These are phyloP conservation scores for Gallinago nigripennis DNA, from an alignment of 2,797 vertebrate species.

Conservation along the genomic window DNA sequence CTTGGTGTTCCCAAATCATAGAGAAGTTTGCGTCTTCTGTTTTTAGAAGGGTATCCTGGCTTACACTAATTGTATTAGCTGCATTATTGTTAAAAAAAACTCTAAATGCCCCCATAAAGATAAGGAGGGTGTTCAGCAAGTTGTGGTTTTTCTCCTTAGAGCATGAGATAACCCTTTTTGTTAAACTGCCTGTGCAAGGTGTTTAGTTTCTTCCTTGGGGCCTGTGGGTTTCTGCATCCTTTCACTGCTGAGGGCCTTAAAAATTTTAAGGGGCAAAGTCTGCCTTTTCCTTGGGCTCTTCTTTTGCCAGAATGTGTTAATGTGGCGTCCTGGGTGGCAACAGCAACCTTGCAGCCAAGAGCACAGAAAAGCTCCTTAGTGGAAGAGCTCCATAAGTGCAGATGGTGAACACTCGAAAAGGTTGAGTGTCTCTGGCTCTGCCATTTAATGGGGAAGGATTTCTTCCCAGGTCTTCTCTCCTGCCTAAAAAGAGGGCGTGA, in stretches of 20 bases:
- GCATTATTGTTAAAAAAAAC: neutral
- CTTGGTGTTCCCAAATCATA: neutral
- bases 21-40: neutral
- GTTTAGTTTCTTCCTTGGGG: neutral
- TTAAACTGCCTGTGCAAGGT: rapidly evolving
- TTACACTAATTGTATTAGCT: neutral
- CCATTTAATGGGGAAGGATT: neutral
- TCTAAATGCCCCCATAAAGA: too few species aligned
- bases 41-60: too few species aligned
- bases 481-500: neutral
- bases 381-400: conserved; percentile 67
- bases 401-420: conserved; percentile 72
- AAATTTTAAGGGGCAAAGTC: neutral
- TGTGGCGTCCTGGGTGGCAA: conserved; percentile 83
- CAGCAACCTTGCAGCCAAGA: conserved; percentile 79
- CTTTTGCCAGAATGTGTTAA: conserved; percentile 78
- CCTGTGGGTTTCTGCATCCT: neutral
- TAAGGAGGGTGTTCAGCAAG: neutral
- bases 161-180: neutral
- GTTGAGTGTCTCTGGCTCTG: neutral
- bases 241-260: neutral
- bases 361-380: conserved; percentile 80
- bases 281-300: neutral
- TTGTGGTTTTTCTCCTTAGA: neutral
- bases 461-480: neutral